phyloP scores from a whole-genome alignment of 2,888 invertebrate species.

The Idaea dimidiata region DNA sequence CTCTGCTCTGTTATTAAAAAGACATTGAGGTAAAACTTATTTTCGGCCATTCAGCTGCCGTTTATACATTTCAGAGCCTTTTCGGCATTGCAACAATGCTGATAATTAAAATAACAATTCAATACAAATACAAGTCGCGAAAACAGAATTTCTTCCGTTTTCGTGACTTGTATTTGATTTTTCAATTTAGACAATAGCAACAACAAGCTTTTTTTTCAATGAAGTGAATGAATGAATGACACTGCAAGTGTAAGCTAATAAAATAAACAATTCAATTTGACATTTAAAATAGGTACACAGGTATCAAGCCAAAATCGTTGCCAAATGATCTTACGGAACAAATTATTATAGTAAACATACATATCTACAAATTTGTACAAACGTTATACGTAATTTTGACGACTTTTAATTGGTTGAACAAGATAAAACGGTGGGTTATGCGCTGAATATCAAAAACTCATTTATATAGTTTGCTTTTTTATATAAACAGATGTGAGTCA shows the following conservation, averaged over 20 bases:
- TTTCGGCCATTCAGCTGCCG: no score
- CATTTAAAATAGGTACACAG: not conserved
- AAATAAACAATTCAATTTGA: not conserved
- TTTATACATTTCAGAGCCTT: no score
- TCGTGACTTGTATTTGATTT: no score
- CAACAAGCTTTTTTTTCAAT: not conserved
- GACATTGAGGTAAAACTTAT: no score
- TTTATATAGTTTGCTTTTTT: not conserved
- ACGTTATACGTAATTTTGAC: not conserved
- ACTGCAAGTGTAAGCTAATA: no score
- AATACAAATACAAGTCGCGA: no score
- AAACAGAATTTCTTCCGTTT: no score
- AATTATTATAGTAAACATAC: not conserved
- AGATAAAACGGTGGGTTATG: not conserved
- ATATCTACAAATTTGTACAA: not conserved
- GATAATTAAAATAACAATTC: no score
- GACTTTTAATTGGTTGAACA: not conserved
- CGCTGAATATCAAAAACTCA: not conserved
- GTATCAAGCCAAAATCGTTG: not conserved
- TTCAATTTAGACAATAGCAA: no score
- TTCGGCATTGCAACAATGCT: no score
- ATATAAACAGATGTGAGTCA: slow-evolving; percentile 21
- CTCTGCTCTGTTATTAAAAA: no score
- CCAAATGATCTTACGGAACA: not conserved
- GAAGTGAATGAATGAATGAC: not conserved